phyloP scores from a whole-genome alignment of 2,797 vertebrate species.

The Crax fasciolata region DNA sequence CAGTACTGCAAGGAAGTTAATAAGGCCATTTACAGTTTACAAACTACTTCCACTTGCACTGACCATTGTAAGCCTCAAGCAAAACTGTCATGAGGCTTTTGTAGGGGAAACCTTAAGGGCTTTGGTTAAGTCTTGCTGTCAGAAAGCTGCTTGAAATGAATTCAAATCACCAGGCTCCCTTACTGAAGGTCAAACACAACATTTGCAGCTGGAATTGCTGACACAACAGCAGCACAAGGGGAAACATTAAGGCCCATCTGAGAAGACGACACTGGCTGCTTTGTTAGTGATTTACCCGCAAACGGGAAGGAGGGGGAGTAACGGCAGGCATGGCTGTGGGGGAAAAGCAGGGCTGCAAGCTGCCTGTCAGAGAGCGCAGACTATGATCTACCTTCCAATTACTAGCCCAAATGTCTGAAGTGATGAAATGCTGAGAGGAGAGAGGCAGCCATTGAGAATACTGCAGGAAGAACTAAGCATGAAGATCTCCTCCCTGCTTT shows the following conservation, averaged over 20 bases:
- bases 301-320: background rate
- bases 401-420: slow-evolving; percentile 16
- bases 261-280: background rate
- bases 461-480: fast-evolving
- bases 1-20: slow-evolving; percentile 41
- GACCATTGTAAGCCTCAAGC: slow-evolving; percentile 72
- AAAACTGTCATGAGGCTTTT: slow-evolving; percentile 69
- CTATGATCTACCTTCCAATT: background rate
- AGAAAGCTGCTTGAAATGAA: slow-evolving; percentile 73
- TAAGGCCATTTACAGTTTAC: slow-evolving; percentile 59
- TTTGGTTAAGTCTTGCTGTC: slow-evolving; percentile 79
- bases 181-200: slow-evolving; percentile 77
- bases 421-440: background rate
- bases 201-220: slow-evolving; percentile 65
- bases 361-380: background rate
- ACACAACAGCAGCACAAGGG: slow-evolving; percentile 25
- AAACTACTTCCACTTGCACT: slow-evolving; percentile 34
- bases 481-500: background rate
- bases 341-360: background rate
- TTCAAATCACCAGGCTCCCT: slow-evolving; percentile 53
- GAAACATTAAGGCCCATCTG: slow-evolving; percentile 8
- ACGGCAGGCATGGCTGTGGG: fast-evolving
- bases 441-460: background rate
- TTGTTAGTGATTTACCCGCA: background rate
- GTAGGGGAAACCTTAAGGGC: slow-evolving; percentile 72